Base-by-base conservation (phyloP, 2,888 invertebrate species). In the Tiliacea aurago region DNA sequence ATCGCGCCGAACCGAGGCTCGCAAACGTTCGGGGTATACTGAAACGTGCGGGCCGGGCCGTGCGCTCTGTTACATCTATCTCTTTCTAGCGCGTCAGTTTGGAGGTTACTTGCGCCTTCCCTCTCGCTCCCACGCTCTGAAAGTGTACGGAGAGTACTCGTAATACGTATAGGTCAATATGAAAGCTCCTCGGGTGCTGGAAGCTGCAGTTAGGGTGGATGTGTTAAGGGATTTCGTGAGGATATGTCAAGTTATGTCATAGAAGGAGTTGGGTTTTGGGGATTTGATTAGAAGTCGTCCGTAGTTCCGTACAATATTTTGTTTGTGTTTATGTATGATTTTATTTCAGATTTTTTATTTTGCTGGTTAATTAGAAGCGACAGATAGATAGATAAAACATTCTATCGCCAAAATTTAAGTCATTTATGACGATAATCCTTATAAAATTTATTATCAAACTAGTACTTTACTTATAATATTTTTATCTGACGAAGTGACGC, bases 151-250 rank as follows among this genome's bases (percentile, higher is more conserved):
- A 94, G 93, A 93, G 93, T 94, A 91, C 93, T 95, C 92, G 94
- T 95, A 95, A 93, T 96, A 96, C 94, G 96, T 96, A 96, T 96
- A 96, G 96, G 96, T 96, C 96, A 96, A 96, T 96, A 96, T 96
- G 94, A 95, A 95, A 94, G 94, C 95, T 95, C 92, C 95, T 95
- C 95, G 95, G 95, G 93, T 92, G 92, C 95, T 93, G 96, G 96
- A 96, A 94, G 96, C 96, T 96, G 96, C 92, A 94, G 92, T 93
- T 95, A 94, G 93, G 94, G 93, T 94, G 90, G 73, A 92, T 90
- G 92, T 86, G 76, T 78, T 73, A 23, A 59, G 56, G 67, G 78
- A 66, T 76, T 79, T 85, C 85, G 79, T 75, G 49, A 63, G 84
- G 81, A 85, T 80, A 65, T 83, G 84, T 85, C 84, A 86, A 83